phyloP scores from a whole-genome alignment of 2,113 vertebrate species.

The Aplodontia rufa region DNA sequence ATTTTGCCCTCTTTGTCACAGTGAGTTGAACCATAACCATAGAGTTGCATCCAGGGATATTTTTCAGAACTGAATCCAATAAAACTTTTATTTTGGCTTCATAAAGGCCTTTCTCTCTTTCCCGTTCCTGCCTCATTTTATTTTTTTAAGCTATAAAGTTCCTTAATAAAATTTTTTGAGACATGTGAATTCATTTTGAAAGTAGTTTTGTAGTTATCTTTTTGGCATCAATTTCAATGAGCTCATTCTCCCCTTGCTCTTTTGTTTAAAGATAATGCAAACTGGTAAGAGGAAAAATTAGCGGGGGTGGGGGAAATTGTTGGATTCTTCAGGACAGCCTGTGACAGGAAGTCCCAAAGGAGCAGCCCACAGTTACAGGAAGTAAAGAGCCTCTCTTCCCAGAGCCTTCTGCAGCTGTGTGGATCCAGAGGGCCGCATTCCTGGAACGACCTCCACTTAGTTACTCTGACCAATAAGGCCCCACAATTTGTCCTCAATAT shows the following conservation, averaged over 20 bases:
- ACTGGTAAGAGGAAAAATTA: slow-evolving; percentile 30
- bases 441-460: slow-evolving; percentile 37
- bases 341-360: slow-evolving; percentile 58
- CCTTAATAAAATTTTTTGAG: slow-evolving; percentile 48
- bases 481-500: slow-evolving; percentile 20
- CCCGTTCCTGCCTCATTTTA: slow-evolving; percentile 1
- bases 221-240: slow-evolving; percentile 47
- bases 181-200: slow-evolving; percentile 62
- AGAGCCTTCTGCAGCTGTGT: slow-evolving; percentile 64
- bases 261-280: slow-evolving; percentile 56
- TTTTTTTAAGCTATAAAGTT: slow-evolving; percentile 54
- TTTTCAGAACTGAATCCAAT: slow-evolving; percentile 36
- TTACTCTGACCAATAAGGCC: slow-evolving; percentile 48
- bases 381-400: slow-evolving; percentile 64
- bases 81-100: slow-evolving; percentile 56
- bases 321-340: slow-evolving; percentile 11
- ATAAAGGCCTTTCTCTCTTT: slow-evolving; percentile 19
- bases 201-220: slow-evolving; percentile 7
- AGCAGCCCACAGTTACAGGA: slow-evolving; percentile 65
- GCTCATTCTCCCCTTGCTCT: background rate
- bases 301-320: background rate
- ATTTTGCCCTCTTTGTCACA: background rate
- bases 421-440: slow-evolving; percentile 55
- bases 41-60: background rate
- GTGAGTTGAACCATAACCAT: background rate